These are phyloP conservation scores for Osmerus mordax DNA, from an alignment of 2,113 vertebrate genomes.

Conservation along the genomic window DNA sequence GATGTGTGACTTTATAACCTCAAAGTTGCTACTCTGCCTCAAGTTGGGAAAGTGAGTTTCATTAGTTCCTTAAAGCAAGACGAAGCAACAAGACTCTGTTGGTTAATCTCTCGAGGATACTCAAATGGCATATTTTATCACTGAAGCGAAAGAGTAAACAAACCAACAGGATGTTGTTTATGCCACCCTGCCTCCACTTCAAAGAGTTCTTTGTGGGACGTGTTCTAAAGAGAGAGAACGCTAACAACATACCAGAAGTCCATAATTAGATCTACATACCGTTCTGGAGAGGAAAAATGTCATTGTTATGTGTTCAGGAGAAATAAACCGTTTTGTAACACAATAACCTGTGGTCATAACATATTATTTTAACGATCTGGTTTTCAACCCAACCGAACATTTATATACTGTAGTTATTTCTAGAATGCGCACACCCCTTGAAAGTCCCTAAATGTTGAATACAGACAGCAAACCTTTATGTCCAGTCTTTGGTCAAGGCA, in stretches of 20 bases:
- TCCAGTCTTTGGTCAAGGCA: too few species aligned
- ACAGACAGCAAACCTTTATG: too few species aligned
- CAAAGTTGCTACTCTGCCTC: too few species aligned
- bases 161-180: constrained; percentile 26
- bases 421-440: not conserved
- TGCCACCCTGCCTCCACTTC: constrained; percentile 12
- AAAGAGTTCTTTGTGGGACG: constrained; percentile 11
- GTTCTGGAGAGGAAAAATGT: constrained; percentile 8
- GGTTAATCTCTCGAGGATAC: constrained; percentile 6
- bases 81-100: not conserved
- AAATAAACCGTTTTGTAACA: constrained; percentile 12
- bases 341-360: constrained; percentile 3
- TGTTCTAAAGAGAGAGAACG: not conserved
- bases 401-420: not conserved
- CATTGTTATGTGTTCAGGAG: constrained; percentile 2
- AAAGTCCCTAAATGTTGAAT: not conserved
- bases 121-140: constrained; percentile 31
- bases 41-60: not conserved
- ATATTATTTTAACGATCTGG: not conserved
- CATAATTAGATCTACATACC: constrained; percentile 7
- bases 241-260: not conserved
- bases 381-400: not conserved
- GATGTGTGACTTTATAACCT: too few species aligned
- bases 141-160: constrained; percentile 32
- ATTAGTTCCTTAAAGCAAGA: constrained; percentile 5